Conservation (phyloP, 2,113 vertebrate genomes). For the Suncus etruscus region DNA sequence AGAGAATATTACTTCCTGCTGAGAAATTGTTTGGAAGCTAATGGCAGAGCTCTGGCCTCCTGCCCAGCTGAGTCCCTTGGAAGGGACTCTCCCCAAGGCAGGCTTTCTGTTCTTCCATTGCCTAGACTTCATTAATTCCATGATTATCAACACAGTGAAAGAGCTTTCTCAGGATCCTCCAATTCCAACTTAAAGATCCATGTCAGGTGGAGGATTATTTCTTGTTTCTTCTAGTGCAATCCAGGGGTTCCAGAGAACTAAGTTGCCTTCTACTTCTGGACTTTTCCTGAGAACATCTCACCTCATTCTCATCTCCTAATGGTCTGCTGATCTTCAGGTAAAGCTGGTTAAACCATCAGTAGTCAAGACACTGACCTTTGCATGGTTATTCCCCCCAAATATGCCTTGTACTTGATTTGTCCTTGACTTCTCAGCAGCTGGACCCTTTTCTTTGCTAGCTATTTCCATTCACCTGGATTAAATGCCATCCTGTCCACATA, state of each 20-base stretch:
- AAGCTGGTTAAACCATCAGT: too few species aligned
- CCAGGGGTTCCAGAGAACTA: background rate
- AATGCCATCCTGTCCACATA: background rate
- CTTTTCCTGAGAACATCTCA: too few species aligned
- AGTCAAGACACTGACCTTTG: background rate
- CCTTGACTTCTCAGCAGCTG: background rate
- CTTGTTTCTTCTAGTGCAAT: background rate
- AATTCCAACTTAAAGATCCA: background rate
- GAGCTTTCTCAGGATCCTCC: background rate
- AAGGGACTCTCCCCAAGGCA: background rate
- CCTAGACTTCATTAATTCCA: background rate
- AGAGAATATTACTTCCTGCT: conserved; percentile 16
- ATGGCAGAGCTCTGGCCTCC: background rate
- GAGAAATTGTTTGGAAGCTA: background rate
- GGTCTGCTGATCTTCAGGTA: too few species aligned
- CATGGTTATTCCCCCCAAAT: background rate
- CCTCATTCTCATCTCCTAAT: background rate
- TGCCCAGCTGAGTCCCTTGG: background rate
- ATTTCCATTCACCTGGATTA: background rate
- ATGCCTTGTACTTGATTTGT: background rate
- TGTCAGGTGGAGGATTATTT: background rate
- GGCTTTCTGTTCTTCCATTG: background rate
- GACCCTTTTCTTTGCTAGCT: background rate
- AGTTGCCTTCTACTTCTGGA: too few species aligned
- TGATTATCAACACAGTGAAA: background rate